A percentile compares a stretch with the other conserved stretches of the same genome.
These are phyloP conservation scores for Polietes domitor DNA, from an alignment of 2,888 invertebrate species.

Conservation along the genomic window DNA sequence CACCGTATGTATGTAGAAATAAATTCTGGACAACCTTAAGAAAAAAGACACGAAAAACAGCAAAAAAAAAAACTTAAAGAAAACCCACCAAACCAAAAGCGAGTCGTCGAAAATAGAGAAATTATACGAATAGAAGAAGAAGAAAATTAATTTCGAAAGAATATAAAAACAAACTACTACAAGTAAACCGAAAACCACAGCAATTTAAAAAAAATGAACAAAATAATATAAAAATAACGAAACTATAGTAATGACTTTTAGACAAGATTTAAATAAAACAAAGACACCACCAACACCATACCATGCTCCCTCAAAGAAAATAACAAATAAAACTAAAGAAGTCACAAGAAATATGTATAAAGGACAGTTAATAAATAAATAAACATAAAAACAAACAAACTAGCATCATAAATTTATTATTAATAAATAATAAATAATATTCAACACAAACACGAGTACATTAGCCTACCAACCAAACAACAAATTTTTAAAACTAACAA, in stretches of 20 bases:
- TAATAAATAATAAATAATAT: conserved; percentile 23
- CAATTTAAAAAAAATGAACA: background rate
- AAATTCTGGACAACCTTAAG: background rate
- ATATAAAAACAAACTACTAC: background rate
- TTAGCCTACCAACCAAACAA: conserved; percentile 52
- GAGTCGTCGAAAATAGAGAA: conserved; percentile 13
- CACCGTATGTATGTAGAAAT: conserved; percentile 16
- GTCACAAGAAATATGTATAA: background rate
- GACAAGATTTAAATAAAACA: background rate
- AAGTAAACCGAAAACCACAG: background rate
- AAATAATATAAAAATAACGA: too few species aligned
- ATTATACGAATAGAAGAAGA: background rate
- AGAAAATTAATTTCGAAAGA: background rate
- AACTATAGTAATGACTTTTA: conserved; percentile 28
- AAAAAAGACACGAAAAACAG: background rate
- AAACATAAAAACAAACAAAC: background rate
- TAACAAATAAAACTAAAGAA: conserved; percentile 39
- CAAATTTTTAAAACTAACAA: conserved; percentile 32
- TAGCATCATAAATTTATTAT: background rate
- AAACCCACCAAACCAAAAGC: conserved; percentile 23
- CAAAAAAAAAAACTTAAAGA: conserved; percentile 12
- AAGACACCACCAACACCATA: background rate
- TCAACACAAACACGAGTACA: conserved; percentile 48
- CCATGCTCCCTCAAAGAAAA: background rate
- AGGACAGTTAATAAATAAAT: too few species aligned